Base-by-base conservation (phyloP, 64 coral and sea anemone species). In the Pachyseris speciosa region DNA sequence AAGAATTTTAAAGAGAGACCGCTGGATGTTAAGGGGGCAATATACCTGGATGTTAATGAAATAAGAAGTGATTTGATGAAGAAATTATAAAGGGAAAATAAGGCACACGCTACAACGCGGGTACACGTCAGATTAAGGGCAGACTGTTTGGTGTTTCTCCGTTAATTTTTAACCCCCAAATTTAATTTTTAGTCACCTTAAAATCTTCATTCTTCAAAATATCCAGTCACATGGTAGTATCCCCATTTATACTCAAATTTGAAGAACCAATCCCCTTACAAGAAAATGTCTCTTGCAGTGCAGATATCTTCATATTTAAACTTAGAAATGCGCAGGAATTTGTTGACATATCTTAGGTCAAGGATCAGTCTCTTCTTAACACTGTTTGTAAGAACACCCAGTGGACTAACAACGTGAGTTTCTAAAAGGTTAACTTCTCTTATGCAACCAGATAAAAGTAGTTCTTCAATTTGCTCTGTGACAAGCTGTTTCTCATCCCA, bases 271-370 rank as follows among this genome's bases (percentile, higher is more conserved):
- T 90, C 63, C 12, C 72, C 57, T 17, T 27, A 16, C n/a, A 32
- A 20, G 10, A 83, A 65, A 36, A 83, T 26, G 15, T 83, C 78
- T 9, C 51, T 17, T 17, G 51, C 78, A 2, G 34, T 67, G 19
- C 63, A 75, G 34, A 94, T 80, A n/a, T 81, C 91, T 34, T 94
- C 84, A 47, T 94, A 94, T 36, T 87, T 67, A 34, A 87, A 94
- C 28, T 73, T 87, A 41, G 25, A 40, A 16, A 78, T 51, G 52
- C 75, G 22, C 67, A 94, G 80, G 64, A 79, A 59, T 6, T 81
- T 85, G 50, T 94, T 94, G 1, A 94, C 69, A 87, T 71, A 87
- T 41, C 84, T 37, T 1, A 87, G 67, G 42, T 87, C 74, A 3
- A 88, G 33, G 22, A 88, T 88, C 42, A 88, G 3, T 20, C 86